Percentiles rank a stretch among this genome's conserved stretches.
Conservation (phyloP, 2,113 vertebrate genomes). For the Aspiorhynchus laticeps region DNA sequence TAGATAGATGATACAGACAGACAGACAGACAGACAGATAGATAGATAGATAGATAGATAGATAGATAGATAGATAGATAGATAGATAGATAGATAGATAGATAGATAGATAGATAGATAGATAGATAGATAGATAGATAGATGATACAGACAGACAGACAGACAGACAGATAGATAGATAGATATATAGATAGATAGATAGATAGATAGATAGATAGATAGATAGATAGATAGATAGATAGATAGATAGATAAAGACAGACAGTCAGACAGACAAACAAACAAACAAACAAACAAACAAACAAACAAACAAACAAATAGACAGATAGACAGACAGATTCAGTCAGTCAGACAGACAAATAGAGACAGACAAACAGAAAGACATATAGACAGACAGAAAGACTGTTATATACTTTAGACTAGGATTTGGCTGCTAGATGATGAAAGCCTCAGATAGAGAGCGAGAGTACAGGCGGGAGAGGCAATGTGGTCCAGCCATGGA, state of each 20-base stretch:
- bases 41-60: not conserved
- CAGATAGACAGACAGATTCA: not conserved
- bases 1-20: not conserved
- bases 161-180: not conserved
- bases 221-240: not conserved
- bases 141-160: too few species aligned
- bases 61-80: not conserved
- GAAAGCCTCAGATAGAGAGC: conserved; percentile 33
- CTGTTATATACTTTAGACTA: not conserved
- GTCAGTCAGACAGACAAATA: not conserved
- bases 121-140: not conserved
- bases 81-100: not conserved
- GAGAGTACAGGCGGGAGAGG: conserved; percentile 27
- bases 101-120: not conserved
- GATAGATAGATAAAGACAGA: not conserved
- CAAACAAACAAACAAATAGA: too few species aligned
- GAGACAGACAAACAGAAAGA: not conserved
- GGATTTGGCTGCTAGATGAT: conserved; percentile 26
- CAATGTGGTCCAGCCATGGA: conserved; percentile 56
- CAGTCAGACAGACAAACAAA: fast-evolving
- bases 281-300: too few species aligned
- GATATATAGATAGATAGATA: not conserved
- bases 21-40: not conserved
- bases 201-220: not conserved
- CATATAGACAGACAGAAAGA: not conserved